Evolutionary conservation across 2,888 invertebrate species (phyloP).

Genomic region (Lycia hirtaria): DNA sequence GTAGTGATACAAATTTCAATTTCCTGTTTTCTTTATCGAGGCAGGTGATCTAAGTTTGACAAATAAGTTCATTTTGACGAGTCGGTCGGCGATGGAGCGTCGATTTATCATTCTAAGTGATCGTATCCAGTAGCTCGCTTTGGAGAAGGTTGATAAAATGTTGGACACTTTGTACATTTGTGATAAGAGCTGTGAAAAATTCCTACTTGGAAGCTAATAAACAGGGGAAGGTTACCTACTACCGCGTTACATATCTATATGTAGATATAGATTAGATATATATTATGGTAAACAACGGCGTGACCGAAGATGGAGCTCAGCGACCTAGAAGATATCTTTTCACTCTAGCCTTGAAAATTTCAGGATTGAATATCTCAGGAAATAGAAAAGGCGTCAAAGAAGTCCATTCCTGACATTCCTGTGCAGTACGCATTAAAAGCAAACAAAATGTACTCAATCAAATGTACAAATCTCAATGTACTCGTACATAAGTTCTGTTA

Average conservation of each 20-base stretch:
- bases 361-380: too few relatives aligned
- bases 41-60: constrained; percentile 79
- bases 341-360: too few relatives aligned
- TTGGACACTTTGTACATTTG: constrained; percentile 9
- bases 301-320: background rate
- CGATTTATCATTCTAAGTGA: constrained; percentile 71
- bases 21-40: constrained; percentile 79
- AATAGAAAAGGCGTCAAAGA: too few relatives aligned
- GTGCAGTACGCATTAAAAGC: too few relatives aligned
- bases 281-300: too few relatives aligned
- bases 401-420: too few relatives aligned
- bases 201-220: background rate
- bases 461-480: too few relatives aligned
- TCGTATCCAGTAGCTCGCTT: constrained; percentile 61
- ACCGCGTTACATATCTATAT: too few relatives aligned
- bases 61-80: constrained; percentile 84
- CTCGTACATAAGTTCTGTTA: too few relatives aligned
- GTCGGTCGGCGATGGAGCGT: constrained; percentile 68
- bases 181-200: constrained; percentile 9
- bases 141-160: constrained; percentile 19
- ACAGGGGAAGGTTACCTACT: background rate
- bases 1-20: constrained; percentile 83
- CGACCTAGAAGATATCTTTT: too few relatives aligned
- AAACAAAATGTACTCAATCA: too few relatives aligned
- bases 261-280: too few relatives aligned